Base-by-base conservation (phyloP, 2,797 vertebrate genomes). In the Phoebastria nigripes region DNA sequence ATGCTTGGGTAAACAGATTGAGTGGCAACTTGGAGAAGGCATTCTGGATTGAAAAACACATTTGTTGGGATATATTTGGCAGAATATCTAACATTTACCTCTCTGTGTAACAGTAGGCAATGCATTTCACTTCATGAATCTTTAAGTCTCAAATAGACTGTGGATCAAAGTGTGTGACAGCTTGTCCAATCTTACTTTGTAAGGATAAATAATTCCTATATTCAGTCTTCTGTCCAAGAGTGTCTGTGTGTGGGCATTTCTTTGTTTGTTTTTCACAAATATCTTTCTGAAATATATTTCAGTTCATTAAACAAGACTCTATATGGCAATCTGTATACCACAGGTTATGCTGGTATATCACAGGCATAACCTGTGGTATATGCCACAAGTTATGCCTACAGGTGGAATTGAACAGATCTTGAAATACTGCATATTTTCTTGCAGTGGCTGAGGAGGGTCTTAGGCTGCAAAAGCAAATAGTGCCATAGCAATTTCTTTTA, bases 221-320 rank as follows among this genome's bases (percentile, higher is more conserved):
- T 84, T 82, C 14, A 58, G 22, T 29, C 29, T 52, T 87, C 55
- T 74, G 11, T 55, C 15, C 46, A 66, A 41, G 3, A 35, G 1
- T 42, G 2, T 47, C 4, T 39, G 8, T 29, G 42, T 5, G 18
- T 5, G 46, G 1, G 1, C 39, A 42, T 71, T 56, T 69, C 1
- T 72, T 67, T 71, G 7, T 18, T 71, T 65, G 7, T 16, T 71
- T 65, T 47, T 22, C 15, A 29, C 6, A 46, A 74, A 89, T 67
- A 26, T 41, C 49, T 8, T 70, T 73, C 33, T 80, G 42, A 81
- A 80, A 70, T 73, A 37, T 42, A 42, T 42, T 78, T 58, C 18
- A 54, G 9, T 81, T 83, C 17, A 26, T 12, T 46, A 65, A 26
- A 63, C 12, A 26, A 66, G 20, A 56, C 13, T 44, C 4, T 83